Base-by-base conservation (phyloP, 1,140 invertebrate species). In the Drosophila virilis region DNA sequence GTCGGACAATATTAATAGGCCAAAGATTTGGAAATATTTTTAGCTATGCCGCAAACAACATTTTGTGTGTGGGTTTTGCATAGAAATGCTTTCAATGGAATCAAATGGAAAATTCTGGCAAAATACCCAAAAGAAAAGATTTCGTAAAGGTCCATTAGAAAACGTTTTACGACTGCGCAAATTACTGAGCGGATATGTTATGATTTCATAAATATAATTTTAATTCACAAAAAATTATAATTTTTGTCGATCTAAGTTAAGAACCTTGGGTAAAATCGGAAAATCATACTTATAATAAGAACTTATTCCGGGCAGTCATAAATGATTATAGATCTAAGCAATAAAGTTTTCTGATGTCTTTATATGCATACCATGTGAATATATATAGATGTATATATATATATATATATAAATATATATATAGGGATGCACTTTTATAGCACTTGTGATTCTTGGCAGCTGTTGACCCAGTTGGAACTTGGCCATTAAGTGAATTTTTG, bases 391-490 rank as follows among this genome's bases (percentile, higher is more conserved):
- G 17, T 7, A 33, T 35, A 15, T 55, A 22, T 40, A 7, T 42
- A 32, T 13, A 15, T 32, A 7, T 46, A 43, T 60, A 33, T 7
- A 33, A 43, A 15, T 55, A 22, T 48, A 9, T 42, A 32, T 13
- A 15, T 38, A 7, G 12, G 8, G 17, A 51, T 68, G 65, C 65
- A 74, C 15, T 69, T 69, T 38, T 42, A 43, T 35, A 57, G 69
- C 69, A 50, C 15, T 59, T 69, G 65, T 46, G 46, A 57, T 76
- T 46, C 45, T 55, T 50, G 59, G 51, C 59, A 45, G 62, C 74
- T 62, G 81, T 78, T 90, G 90, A 83, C 90, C 90, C 79, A 91
- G 60, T 91, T 91, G 90, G 89, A 85, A 80, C 66, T 38, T 62
- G 45, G 90, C 90, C 90, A 91, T 86, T 78, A 78, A 78, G 67